These are phyloP conservation scores for Centropus unirufus DNA, from an alignment of 2,113 vertebrate genomes.

Conservation along the genomic window DNA sequence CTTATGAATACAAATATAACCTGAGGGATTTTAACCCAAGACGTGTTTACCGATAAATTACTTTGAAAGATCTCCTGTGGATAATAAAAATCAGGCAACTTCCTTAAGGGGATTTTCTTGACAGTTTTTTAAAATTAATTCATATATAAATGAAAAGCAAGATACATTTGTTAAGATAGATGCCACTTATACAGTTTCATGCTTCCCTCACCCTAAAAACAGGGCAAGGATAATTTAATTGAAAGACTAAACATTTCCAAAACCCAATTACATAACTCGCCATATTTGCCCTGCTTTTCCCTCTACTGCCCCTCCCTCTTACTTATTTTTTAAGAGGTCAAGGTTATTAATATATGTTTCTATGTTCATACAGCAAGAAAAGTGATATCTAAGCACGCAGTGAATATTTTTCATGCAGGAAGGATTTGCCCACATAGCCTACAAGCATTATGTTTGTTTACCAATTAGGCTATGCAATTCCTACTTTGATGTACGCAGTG, in stretches of 20 bases:
- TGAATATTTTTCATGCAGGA: neutral
- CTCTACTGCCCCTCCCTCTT: neutral
- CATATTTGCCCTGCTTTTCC: constrained; percentile 7
- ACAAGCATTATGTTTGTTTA: neutral
- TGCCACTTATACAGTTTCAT: neutral
- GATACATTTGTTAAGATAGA: neutral
- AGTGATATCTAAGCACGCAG: neutral
- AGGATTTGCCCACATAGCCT: neutral
- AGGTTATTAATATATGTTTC: constrained; percentile 24
- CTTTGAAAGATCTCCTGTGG: neutral
- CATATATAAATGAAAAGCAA: neutral
- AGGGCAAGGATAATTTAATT: neutral
- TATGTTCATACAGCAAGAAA: neutral
- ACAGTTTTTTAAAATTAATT: neutral
- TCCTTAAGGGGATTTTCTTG: neutral
- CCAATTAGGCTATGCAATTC: neutral
- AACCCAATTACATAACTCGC: constrained; percentile 24
- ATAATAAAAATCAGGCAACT: neutral
- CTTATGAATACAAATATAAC: neutral
- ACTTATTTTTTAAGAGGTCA: constrained; percentile 29
- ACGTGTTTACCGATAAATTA: neutral
- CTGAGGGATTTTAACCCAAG: neutral
- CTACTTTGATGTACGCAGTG: neutral
- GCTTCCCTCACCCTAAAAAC: neutral
- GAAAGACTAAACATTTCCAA: constrained; percentile 18